These are phyloP conservation scores for Malurus alboscapulatus DNA, from an alignment of 2,113 vertebrate genomes.

Conservation along the genomic window DNA sequence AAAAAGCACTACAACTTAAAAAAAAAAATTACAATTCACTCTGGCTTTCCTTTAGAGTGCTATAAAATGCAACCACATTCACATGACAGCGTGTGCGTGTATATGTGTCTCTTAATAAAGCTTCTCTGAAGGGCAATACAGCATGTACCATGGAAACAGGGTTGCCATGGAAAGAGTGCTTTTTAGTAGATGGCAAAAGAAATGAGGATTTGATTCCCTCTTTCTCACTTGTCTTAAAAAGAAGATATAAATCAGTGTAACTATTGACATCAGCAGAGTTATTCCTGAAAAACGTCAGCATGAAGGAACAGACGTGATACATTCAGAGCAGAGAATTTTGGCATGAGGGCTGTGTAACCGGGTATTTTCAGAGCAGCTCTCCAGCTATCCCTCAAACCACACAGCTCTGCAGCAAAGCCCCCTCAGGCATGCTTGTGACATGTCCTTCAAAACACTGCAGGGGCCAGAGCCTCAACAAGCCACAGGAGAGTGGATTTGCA, in stretches of 20 bases:
- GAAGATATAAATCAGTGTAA: not conserved
- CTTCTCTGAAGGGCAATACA: constrained; percentile 55
- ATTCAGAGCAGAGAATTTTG: not conserved
- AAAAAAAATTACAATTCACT: constrained; percentile 33
- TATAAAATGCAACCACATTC: constrained; percentile 52
- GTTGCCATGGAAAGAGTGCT: constrained; percentile 74
- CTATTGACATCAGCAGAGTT: not conserved
- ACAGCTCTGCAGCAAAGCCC: rapidly evolving
- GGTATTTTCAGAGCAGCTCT: not conserved
- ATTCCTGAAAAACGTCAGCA: not conserved
- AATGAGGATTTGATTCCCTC: not conserved
- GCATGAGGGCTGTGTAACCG: not conserved
- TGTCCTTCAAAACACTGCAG: not conserved
- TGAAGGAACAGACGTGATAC: rapidly evolving
- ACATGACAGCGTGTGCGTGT: not conserved
- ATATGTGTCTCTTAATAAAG: constrained; percentile 54
- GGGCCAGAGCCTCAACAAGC: not conserved
- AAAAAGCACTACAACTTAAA: constrained; percentile 48
- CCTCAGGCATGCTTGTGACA: not conserved
- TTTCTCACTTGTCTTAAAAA: not conserved
- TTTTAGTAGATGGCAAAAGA: constrained; percentile 63
- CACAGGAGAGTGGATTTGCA: not conserved
- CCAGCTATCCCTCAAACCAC: not conserved
- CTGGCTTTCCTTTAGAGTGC: constrained; percentile 36
- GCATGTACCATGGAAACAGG: constrained; percentile 72